Percentiles rank a stretch among this genome's conserved stretches.
Evolutionary conservation across 2,113 vertebrate species (phyloP).

Genomic region (Callithrix jacchus): DNA sequence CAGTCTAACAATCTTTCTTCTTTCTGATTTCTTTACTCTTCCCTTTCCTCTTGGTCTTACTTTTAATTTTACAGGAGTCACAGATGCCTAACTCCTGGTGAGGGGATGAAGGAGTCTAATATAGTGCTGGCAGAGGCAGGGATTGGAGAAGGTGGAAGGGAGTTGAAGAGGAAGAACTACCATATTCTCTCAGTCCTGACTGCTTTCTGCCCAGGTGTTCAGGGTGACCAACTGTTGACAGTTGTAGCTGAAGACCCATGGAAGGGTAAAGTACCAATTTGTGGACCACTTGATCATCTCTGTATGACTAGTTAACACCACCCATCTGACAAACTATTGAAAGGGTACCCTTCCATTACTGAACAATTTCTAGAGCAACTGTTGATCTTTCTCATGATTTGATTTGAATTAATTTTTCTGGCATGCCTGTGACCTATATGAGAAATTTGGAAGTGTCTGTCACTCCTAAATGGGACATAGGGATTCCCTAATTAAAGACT

Average conservation of each 20-base stretch:
- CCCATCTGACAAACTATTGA: not conserved
- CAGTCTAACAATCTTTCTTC: not conserved
- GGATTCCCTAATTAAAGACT: not conserved
- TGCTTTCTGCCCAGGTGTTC: not conserved
- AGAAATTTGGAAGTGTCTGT: not conserved
- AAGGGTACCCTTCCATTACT: not conserved
- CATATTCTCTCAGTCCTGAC: not conserved
- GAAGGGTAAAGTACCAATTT: not conserved
- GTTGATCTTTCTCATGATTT: not conserved
- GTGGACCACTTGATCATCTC: not conserved
- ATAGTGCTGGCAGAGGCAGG: not conserved
- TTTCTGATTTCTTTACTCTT: not conserved
- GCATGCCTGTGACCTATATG: not conserved
- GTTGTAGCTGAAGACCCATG: not conserved
- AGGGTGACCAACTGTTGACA: not conserved
- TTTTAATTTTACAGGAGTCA: not conserved
- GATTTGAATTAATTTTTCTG: not conserved
- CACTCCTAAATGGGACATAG: not conserved
- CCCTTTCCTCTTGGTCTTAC: not conserved
- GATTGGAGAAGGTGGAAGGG: not conserved
- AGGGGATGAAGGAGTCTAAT: not conserved
- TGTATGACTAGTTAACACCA: not conserved
- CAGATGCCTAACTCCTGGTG: not conserved
- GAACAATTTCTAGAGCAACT: not conserved
- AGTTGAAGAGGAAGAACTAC: rapidly evolving